These are phyloP conservation scores for Chaetorhynchus papuensis DNA, from an alignment of 2,113 vertebrate species.

Conservation along the genomic window DNA sequence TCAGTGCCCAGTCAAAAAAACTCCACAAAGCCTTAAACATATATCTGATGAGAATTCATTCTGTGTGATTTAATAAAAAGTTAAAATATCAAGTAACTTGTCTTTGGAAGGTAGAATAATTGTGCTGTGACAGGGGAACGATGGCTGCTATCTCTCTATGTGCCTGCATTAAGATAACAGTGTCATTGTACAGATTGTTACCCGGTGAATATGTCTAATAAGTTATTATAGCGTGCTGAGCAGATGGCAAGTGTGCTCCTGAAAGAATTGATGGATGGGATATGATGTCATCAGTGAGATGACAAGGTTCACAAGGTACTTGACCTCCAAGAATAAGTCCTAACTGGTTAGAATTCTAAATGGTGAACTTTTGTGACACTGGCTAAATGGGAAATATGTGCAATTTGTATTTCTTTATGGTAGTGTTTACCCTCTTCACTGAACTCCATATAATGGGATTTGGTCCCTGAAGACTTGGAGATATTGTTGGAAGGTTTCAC, in stretches of 20 bases:
- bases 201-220: slow-evolving; percentile 79
- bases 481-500: slow-evolving; percentile 77
- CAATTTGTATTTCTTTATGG: slow-evolving; percentile 89
- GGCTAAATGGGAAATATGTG: slow-evolving; percentile 88
- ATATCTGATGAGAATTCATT: not conserved
- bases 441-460: slow-evolving; percentile 80
- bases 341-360: slow-evolving; percentile 88
- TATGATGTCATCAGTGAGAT: slow-evolving; percentile 95
- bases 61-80: not conserved
- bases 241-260: slow-evolving; percentile 90
- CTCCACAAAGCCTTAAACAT: not conserved
- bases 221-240: slow-evolving; percentile 83
- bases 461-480: slow-evolving; percentile 79
- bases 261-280: slow-evolving; percentile 88
- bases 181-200: slow-evolving; percentile 79
- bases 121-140: slow-evolving; percentile 48
- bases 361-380: slow-evolving; percentile 86
- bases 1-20: not conserved
- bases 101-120: slow-evolving; percentile 27
- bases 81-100: slow-evolving; percentile 25
- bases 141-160: slow-evolving; percentile 63
- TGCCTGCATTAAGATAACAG: slow-evolving; percentile 78
- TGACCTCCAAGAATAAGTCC: slow-evolving; percentile 80
- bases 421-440: slow-evolving; percentile 83
- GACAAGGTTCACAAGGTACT: slow-evolving; percentile 86